Percentiles rank a stretch among this genome's conserved stretches.
phyloP scores from a whole-genome alignment of 2,113 vertebrate species.

The Neogale vison region DNA sequence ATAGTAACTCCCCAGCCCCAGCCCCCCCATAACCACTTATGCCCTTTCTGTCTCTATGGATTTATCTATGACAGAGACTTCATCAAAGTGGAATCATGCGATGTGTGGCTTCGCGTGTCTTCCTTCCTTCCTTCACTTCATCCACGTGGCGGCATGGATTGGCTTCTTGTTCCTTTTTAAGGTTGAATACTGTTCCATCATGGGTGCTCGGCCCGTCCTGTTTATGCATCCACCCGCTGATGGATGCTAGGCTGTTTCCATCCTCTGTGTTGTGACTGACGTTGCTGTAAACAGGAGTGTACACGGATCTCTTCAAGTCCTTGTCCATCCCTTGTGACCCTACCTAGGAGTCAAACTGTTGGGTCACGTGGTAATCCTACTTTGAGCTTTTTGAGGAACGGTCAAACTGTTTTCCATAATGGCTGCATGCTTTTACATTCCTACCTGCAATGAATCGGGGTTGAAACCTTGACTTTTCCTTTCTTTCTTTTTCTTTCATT shows the following conservation, averaged over 20 bases:
- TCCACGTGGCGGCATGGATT: accelerated
- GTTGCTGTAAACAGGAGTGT: background rate
- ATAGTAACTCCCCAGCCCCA: background rate
- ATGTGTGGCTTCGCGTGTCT: background rate
- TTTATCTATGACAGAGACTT: background rate
- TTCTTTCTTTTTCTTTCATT: too few species aligned
- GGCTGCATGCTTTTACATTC: background rate
- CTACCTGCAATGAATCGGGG: background rate
- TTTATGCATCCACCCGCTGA: background rate
- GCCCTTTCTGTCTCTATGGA: background rate
- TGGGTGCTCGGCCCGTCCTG: accelerated
- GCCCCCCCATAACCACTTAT: background rate
- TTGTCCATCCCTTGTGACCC: background rate
- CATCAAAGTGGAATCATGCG: background rate
- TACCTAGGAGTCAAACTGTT: background rate
- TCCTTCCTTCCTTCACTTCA: background rate
- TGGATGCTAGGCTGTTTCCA: background rate
- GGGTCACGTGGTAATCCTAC: background rate
- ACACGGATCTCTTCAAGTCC: background rate
- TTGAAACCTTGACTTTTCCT: background rate
- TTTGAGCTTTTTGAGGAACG: background rate
- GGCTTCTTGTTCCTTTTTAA: background rate
- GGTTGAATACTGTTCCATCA: background rate
- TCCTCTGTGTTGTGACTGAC: background rate
- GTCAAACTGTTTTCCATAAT: background rate